Percentiles rank a stretch among this genome's conserved stretches.
Conservation (phyloP, 2,113 vertebrate species). For the Indicator maculatus region DNA sequence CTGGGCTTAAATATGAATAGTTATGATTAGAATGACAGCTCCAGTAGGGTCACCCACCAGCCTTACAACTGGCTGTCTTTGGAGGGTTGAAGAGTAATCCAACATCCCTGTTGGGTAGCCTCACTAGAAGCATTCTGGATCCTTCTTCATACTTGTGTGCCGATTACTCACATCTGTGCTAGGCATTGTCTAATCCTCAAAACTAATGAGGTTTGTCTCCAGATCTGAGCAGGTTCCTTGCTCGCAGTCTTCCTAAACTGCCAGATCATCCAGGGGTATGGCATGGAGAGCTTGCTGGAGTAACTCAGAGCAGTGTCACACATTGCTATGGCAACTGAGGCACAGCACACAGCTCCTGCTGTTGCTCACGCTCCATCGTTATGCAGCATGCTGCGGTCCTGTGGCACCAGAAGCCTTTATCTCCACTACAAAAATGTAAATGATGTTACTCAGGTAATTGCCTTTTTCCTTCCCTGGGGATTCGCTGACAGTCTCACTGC, state of each 20-base stretch:
- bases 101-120: not conserved
- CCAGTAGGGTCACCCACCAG: not conserved
- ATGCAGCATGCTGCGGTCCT: not conserved
- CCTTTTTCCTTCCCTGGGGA: constrained; percentile 16
- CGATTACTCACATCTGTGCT: not conserved
- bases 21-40: not conserved
- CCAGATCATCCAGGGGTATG: not conserved
- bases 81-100: fast-evolving
- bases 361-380: not conserved
- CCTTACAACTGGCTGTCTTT: not conserved
- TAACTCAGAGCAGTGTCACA: constrained; percentile 26
- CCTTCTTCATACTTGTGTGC: not conserved
- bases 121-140: not conserved
- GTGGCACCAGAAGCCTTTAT: not conserved
- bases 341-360: not conserved
- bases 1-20: not conserved
- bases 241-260: constrained; percentile 9
- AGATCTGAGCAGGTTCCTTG: not conserved
- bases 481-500: not conserved
- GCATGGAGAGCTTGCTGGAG: not conserved
- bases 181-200: not conserved
- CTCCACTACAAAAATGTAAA: constrained; percentile 19
- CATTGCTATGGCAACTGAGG: constrained; percentile 39
- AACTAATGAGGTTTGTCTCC: not conserved
- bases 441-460: not conserved